Base-by-base conservation (phyloP, 2,113 vertebrate genomes). In the Vanacampus margaritifer region DNA sequence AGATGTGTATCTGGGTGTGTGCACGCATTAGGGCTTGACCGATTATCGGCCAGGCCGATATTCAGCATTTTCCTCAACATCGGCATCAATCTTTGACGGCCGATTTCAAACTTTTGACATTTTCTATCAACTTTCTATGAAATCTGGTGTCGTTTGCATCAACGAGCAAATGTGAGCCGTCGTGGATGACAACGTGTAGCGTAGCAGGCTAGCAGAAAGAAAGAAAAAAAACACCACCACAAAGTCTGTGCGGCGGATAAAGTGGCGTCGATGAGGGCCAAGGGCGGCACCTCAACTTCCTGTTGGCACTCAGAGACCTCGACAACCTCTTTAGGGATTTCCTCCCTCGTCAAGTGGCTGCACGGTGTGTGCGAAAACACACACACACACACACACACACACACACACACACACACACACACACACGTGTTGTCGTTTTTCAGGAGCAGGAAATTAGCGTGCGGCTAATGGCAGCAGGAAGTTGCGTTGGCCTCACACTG, bases 241-340 rank as follows among this genome's bases (percentile, higher is more conserved):
- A 16, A 13, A 5, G 13, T 1, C 1, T 3, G 43, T 6, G 43
- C 5, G 43, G 43, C 43, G 7, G 7, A 50, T 21, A 50, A 50
- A 50, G 48, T n/a, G 48, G 14, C 19, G 64, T 24, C 21, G 1
- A 23, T 57, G 23, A 39, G 41, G 28, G n/a, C 2, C 8, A 19
- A 41, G 13, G 43, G 26, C 19, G 45, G 5, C 19, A 37, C 57
- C 32, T n/a, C 57, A 8, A 39, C 67, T 81, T 81, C 75, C 78
- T 85, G 68, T 41, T 65, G 43, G 9, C 60, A 23, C 51, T 61
- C 51, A 36, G 59, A 71, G 0, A 5, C 35, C n/a, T 6, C 8
- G 17, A 32, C 6, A 62, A 1, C 13, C 71, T 67, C 73, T 64
- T 54, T 21, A 65, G 54, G 63, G 59, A 85, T 80, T 83, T 85